These are phyloP conservation scores for Leptonema lineaticorne DNA, from an alignment of 1,140 invertebrate species.

Conservation along the genomic window DNA sequence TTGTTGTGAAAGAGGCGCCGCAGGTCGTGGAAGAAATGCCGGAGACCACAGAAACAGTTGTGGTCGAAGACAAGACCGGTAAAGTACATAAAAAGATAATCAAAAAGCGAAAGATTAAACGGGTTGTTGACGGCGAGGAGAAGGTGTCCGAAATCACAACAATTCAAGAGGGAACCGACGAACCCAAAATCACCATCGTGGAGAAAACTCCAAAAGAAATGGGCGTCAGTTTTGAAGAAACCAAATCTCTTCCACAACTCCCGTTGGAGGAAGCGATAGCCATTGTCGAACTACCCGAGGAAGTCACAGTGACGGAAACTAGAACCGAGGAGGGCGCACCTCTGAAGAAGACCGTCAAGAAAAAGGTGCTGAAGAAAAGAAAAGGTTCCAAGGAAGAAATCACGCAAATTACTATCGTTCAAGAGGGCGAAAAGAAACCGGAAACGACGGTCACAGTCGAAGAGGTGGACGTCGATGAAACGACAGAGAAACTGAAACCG, in stretches of 20 bases:
- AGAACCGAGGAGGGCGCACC: constrained; percentile 46
- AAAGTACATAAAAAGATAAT: constrained; percentile 41
- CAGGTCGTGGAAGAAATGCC: constrained; percentile 9
- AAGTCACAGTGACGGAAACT: constrained; percentile 44
- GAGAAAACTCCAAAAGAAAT: constrained; percentile 11
- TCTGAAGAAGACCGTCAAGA: constrained; percentile 47
- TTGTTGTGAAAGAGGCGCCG: constrained; percentile 32
- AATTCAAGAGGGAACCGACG: constrained; percentile 39
- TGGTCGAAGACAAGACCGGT: constrained; percentile 31
- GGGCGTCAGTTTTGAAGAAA: neutral
- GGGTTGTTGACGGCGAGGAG: constrained; percentile 42
- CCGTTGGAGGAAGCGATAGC: constrained; percentile 35
- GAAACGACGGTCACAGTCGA: constrained; percentile 42
- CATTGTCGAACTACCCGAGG: constrained; percentile 46
- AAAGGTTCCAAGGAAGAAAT: constrained; percentile 44
- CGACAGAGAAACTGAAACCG: constrained; percentile 31
- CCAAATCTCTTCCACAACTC: constrained; percentile 28
- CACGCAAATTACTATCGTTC: constrained; percentile 45
- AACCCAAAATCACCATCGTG: constrained; percentile 27
- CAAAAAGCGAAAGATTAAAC: constrained; percentile 47
- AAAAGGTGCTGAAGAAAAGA: constrained; percentile 47
- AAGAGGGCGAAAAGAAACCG: constrained; percentile 43
- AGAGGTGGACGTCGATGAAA: constrained; percentile 41
- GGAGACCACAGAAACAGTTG: constrained; percentile 7
- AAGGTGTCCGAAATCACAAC: constrained; percentile 44